Evolutionary conservation across 2,113 vertebrate species (phyloP), one percentile per base, ranked within the genome.

Genomic region (Lophius piscatorius): DNA sequence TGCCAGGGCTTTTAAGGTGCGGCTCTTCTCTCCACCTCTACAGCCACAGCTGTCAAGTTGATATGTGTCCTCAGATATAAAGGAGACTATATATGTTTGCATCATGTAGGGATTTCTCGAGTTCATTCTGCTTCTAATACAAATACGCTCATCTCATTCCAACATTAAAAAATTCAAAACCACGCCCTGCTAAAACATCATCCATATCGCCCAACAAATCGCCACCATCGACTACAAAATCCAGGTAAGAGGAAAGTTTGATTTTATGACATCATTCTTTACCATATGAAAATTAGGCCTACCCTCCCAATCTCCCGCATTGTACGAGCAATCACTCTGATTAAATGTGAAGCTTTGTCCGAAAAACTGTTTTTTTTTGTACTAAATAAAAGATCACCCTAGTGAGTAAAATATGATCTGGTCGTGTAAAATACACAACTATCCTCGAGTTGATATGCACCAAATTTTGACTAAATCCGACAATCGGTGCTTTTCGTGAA

Each of bases 1-100:
- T 80, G 82, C 82, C 70, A 76, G 64, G 55, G 76, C 76, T 75
- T 78, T 81, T 61, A 85, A 86, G 88, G 86, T 88, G 86, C 63
- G 76, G 80, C 83, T 78, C 40, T 56, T 61, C 52, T 55, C 61
- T 76, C 42, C 69, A 63, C 66, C 79, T 80, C 28, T 61, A 38
- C 64, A 68, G 63, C 72, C 41, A 4, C 4, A 6, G 36, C 79
- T 76, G 70, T 80, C 80, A 83, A 24, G 38, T n/a, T 60, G 65
- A 77, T 65, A 54, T 65, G 70, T 70, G 70, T 17, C 58, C 60
- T 70, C 42, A 60, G 29, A 67, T 62, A 55, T 54, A 55, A 55
- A 48, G 18, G 18, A 44, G 29, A 42, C 45, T 54, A 14, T 45
- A 58, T 41, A 31, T 62, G 54, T 82, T 69, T 70, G 60, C 47